Percentiles rank a stretch among this genome's conserved stretches.
phyloP scores from a whole-genome alignment of 1,140 invertebrate genomes.

The Drosophila mojavensis region DNA sequence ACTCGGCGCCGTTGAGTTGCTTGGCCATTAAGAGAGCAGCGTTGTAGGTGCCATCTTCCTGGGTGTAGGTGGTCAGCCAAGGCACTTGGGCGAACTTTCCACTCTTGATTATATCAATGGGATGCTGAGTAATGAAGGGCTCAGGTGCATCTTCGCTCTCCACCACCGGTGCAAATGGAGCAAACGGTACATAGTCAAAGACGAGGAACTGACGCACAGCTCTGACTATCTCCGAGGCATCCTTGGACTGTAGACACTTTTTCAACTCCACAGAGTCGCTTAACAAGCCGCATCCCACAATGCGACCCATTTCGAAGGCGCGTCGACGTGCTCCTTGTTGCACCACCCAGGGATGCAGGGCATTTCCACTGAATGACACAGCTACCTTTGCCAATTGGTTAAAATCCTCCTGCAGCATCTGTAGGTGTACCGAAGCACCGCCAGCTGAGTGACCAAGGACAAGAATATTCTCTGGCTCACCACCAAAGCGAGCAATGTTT shows the following conservation, averaged over 20 bases:
- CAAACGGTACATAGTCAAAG: slow-evolving; percentile 85
- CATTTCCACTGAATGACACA: slow-evolving; percentile 64
- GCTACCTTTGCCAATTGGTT: slow-evolving; percentile 57
- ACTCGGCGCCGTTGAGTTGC: slow-evolving; percentile 14
- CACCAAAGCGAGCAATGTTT: slow-evolving; percentile 86
- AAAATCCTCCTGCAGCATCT: slow-evolving; percentile 86
- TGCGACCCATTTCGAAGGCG: slow-evolving; percentile 85
- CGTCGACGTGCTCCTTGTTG: slow-evolving; percentile 85
- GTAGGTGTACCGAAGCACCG: slow-evolving; percentile 87
- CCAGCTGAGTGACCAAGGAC: slow-evolving; percentile 86
- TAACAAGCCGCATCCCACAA: slow-evolving; percentile 85
- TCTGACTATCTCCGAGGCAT: slow-evolving; percentile 68
- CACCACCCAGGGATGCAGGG: slow-evolving; percentile 75
- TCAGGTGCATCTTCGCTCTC: slow-evolving; percentile 72
- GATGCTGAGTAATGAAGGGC: slow-evolving; percentile 85
- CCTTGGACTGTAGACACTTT: slow-evolving; percentile 85
- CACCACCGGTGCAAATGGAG: slow-evolving; percentile 86
- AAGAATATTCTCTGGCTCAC: slow-evolving; percentile 86
- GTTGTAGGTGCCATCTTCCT: slow-evolving; percentile 85
- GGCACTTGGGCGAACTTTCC: slow-evolving; percentile 84
- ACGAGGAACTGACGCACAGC: slow-evolving; percentile 55
- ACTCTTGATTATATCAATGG: slow-evolving; percentile 84
- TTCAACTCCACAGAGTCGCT: slow-evolving; percentile 84
- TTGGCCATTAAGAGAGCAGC: slow-evolving; percentile 72
- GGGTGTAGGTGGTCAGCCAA: slow-evolving; percentile 85